phyloP scores from a whole-genome alignment of 2,888 invertebrate species.

The Linnaemya tessellans region DNA sequence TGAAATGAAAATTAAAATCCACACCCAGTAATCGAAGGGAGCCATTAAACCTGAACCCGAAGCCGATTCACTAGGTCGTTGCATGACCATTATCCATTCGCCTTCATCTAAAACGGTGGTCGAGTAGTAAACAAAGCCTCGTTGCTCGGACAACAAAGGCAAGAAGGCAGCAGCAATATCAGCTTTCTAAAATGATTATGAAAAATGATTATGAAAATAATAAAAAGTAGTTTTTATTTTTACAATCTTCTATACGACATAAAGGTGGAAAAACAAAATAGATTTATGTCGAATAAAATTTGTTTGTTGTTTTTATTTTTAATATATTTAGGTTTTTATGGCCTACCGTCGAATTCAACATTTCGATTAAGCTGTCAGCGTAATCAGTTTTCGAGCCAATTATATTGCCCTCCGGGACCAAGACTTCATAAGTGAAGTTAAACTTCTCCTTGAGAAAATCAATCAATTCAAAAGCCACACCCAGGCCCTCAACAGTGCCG shows the following conservation, averaged over 20 bases:
- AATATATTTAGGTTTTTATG: background rate
- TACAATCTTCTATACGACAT: too few relatives aligned
- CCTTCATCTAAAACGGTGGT: conserved; percentile 88
- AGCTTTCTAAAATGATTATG: conserved; percentile 85
- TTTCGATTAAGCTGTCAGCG: conserved; percentile 86
- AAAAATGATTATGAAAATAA: too few relatives aligned
- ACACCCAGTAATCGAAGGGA: conserved; percentile 89
- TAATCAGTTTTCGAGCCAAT: conserved; percentile 84
- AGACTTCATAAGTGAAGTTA: conserved; percentile 89
- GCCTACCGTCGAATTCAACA: conserved; percentile 86
- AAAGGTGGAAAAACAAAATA: too few relatives aligned
- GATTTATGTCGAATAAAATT: background rate
- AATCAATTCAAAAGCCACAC: conserved; percentile 89
- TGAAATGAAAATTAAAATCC: conserved; percentile 89
- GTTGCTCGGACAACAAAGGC: conserved; percentile 86
- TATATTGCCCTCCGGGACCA: conserved; percentile 86
- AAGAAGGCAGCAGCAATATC: conserved; percentile 91
- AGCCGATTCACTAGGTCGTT: conserved; percentile 91
- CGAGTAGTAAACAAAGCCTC: conserved; percentile 85
- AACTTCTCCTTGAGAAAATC: conserved; percentile 87
- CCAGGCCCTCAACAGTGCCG: conserved; percentile 86
- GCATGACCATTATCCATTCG: conserved; percentile 91
- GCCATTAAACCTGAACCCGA: conserved; percentile 92
- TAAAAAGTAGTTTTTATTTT: too few relatives aligned
- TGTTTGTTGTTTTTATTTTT: background rate